Evolutionary conservation across 2,113 vertebrate species (phyloP).

Genomic region (Mesembrinibis cayennensis): DNA sequence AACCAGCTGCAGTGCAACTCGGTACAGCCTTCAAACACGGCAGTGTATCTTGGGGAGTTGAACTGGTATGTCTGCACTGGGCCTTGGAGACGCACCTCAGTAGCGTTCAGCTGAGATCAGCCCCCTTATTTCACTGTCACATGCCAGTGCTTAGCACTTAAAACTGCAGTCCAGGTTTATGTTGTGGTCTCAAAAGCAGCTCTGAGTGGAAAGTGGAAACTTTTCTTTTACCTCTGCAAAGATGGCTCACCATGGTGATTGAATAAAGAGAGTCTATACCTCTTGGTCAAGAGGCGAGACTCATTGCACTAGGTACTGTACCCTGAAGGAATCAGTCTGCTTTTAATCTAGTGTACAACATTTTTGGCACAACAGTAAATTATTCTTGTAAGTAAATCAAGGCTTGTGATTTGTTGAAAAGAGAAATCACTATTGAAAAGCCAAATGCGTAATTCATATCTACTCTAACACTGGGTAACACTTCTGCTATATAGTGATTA

Average conservation of each 20-base stretch:
- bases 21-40: background rate
- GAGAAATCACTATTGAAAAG: background rate
- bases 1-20: background rate
- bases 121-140: background rate
- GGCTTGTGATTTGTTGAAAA: background rate
- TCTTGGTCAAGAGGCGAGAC: background rate
- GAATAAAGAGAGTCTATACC: background rate
- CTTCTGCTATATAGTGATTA: background rate
- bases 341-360: background rate
- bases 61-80: background rate
- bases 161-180: background rate
- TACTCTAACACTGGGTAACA: background rate
- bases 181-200: background rate
- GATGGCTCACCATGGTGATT: background rate
- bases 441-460: background rate
- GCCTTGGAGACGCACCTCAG: background rate
- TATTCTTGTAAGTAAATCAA: background rate
- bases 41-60: no score
- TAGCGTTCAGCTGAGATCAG: background rate
- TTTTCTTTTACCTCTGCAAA: background rate
- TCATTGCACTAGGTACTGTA: background rate
- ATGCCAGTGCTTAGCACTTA: background rate
- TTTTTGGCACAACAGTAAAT: background rate
- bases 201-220: background rate
- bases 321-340: background rate